phyloP scores from a whole-genome alignment of 2,113 vertebrate species.

The Pyxicephalus adspersus region DNA sequence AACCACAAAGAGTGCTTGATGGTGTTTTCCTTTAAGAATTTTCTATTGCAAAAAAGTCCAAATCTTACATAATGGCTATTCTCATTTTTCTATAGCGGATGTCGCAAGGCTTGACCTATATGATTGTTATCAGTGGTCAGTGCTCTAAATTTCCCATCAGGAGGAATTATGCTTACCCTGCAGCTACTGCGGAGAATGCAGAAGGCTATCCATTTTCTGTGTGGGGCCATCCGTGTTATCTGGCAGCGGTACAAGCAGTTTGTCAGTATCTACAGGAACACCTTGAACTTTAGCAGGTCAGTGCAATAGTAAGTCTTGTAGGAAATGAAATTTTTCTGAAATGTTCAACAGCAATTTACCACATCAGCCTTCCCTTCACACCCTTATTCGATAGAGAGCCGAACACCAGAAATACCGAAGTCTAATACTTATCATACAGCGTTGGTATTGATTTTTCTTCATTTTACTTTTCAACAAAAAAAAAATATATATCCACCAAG shows the following conservation, averaged over 20 bases:
- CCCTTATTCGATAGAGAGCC: too few species aligned
- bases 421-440: too few species aligned
- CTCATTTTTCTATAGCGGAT: neutral
- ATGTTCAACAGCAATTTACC: neutral
- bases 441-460: too few species aligned
- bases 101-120: neutral
- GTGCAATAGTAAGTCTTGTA: neutral
- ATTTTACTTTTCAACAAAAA: too few species aligned
- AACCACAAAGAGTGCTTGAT: too few species aligned
- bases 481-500: too few species aligned
- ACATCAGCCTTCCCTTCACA: neutral
- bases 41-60: neutral
- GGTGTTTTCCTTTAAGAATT: too few species aligned
- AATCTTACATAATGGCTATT: neutral
- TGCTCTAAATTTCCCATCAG: neutral
- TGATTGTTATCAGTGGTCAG: neutral
- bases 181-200: neutral
- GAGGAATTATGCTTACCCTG: neutral
- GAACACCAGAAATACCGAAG: too few species aligned
- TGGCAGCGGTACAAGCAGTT: neutral
- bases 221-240: neutral
- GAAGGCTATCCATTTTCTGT: neutral
- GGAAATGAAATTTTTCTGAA: neutral
- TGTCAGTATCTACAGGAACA: neutral
- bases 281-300: neutral